Base-by-base conservation (phyloP, 2,113 vertebrate species). In the Burhinus bistriatus region DNA sequence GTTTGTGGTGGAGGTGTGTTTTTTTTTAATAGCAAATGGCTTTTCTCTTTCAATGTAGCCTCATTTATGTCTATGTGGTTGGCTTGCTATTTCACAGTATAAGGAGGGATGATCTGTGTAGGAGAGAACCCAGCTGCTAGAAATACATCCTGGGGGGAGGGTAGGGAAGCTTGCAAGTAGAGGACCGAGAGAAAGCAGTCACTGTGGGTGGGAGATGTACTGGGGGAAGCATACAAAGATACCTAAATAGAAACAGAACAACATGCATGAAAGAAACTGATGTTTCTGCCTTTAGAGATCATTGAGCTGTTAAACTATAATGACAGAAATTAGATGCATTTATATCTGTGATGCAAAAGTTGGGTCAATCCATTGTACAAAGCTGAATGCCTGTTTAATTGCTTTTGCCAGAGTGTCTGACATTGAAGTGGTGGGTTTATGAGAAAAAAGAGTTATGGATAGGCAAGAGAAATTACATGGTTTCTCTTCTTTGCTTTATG, bases 51-150 rank as follows among this genome's bases (percentile, higher is more conserved):
- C 71, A 71, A 0, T 30, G 57, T 72, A 79, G 30, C 58, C 73
- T 91, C 73, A 44, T 81, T 90, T 87, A 45, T 59, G 42, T 45
- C 62, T 77, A 3, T 1, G 30, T 66, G 36, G 55, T 70, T 95
- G 64, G 38, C 73, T 95, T 92, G 51, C 76, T 89, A 14, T 58
- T 87, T 82, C 77, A 64, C 76, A 83, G 64, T 25, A 22, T 22
- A 70, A 76, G n/a, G 34, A 83, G 73, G 62, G 51, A 20, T 93
- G 96, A 94, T 71, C 85, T 95, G 93, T 83, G 94, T 95, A 45
- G 93, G 93, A 97, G 93, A 92, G 81, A 92, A 69, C 40, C 15
- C 79, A 84, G 84, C 84, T 89, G 91, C 78, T 65, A 76, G 59
- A 94, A 95, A 62, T 81, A 26, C 40, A 40, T 78, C 76, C 72